Evolutionary conservation across 2,888 invertebrate species (phyloP).

Genomic region (Gerris lacustris): DNA sequence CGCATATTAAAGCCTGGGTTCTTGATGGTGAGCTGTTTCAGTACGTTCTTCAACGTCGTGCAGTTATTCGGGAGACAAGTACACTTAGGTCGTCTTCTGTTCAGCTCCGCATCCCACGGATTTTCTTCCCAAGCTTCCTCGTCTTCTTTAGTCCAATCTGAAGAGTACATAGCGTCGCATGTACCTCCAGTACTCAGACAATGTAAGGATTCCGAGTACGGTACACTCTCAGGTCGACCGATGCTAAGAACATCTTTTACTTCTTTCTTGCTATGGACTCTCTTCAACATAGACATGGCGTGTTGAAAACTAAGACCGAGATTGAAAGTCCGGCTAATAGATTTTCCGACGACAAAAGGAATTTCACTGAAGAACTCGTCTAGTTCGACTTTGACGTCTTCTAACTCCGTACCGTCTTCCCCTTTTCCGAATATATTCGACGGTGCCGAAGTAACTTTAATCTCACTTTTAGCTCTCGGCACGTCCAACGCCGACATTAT

Average conservation of each 20-base stretch:
- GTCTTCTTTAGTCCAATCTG: background rate
- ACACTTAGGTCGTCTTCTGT: constrained; percentile 7
- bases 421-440: too few relatives aligned
- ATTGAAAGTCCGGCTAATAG: background rate
- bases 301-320: constrained; percentile 1
- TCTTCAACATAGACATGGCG: constrained; percentile 4
- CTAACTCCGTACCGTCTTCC: too few relatives aligned
- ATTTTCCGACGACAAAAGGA: constrained; percentile 3
- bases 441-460: too few relatives aligned
- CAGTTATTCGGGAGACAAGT: constrained; percentile 1
- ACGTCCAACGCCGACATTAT: too few relatives aligned
- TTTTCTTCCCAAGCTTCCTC: constrained; percentile 7
- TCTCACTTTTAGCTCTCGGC: too few relatives aligned
- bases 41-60: background rate
- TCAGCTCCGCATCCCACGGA: background rate
- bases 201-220: background rate
- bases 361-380: constrained; percentile 2
- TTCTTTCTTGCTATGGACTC: background rate
- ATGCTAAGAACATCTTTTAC: background rate
- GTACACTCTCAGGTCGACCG: background rate
- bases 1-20: background rate
- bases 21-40: background rate
- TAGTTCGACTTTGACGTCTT: background rate
- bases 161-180: background rate
- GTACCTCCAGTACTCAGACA: background rate